Evolutionary conservation across 2,888 invertebrate species (phyloP).

Genomic region (Drosophila peninsularis): DNA sequence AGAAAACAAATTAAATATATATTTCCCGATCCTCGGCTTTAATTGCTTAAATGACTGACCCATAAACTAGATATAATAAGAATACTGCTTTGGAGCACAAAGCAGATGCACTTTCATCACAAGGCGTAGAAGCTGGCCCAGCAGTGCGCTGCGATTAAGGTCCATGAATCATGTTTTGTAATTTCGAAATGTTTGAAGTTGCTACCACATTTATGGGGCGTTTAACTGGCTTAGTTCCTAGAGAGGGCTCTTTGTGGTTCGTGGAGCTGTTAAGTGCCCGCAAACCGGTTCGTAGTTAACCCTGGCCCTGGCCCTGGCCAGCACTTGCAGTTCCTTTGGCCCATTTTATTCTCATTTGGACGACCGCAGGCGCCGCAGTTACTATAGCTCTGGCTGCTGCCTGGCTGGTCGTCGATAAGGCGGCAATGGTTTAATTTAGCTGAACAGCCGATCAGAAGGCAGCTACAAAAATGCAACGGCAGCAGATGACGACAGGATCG

Average conservation of each 20-base stretch:
- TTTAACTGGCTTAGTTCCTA: slow-evolving; percentile 46
- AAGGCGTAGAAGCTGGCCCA: background rate
- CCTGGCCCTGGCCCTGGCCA: slow-evolving; percentile 33
- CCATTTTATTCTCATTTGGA: slow-evolving; percentile 65
- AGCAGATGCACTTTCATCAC: background rate
- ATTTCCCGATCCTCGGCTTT: background rate
- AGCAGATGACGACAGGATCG: slow-evolving; percentile 81
- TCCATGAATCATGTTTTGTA: slow-evolving; percentile 45
- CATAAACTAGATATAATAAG: background rate
- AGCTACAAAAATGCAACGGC: slow-evolving; percentile 47
- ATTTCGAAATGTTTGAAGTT: slow-evolving; percentile 35
- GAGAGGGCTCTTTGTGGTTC: slow-evolving; percentile 27
- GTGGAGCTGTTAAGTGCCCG: slow-evolving; percentile 15
- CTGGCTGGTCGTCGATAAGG: slow-evolving; percentile 60
- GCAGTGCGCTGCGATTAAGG: slow-evolving; percentile 7
- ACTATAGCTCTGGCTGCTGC: slow-evolving; percentile 12
- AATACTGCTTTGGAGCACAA: background rate
- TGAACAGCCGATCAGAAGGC: slow-evolving; percentile 50
- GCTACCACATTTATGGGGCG: slow-evolving; percentile 42
- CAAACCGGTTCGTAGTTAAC: slow-evolving; percentile 53
- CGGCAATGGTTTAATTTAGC: slow-evolving; percentile 82
- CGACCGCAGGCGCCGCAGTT: slow-evolving; percentile 60
- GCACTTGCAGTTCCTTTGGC: slow-evolving; percentile 60
- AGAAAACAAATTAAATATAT: background rate
- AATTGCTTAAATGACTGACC: background rate